phyloP scores from a whole-genome alignment of 2,888 invertebrate species.

The Oxycera nigricornis region DNA sequence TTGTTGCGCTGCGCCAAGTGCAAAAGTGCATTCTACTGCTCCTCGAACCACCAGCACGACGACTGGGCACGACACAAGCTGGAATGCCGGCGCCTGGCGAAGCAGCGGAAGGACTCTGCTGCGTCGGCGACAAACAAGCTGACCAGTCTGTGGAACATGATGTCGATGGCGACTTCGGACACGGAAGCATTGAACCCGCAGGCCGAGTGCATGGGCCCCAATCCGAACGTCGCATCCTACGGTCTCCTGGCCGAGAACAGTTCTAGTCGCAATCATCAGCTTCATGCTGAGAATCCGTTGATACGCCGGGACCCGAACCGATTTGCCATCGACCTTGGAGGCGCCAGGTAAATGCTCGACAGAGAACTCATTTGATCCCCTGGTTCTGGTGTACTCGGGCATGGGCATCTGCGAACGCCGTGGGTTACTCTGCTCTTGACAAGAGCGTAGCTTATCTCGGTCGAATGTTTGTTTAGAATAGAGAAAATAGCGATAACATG shows the following conservation, averaged over 20 bases:
- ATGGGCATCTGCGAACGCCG: neutral
- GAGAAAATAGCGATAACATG: neutral
- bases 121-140: constrained; percentile 48
- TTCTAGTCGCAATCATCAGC: constrained; percentile 48
- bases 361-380: neutral
- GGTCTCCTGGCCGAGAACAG: constrained; percentile 54
- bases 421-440: neutral
- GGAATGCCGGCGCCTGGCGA: constrained; percentile 65
- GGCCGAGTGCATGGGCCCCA: constrained; percentile 62
- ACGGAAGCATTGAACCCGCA: constrained; percentile 71
- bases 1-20: constrained; percentile 78
- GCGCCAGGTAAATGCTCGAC: constrained; percentile 21
- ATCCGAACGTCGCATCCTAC: constrained; percentile 52
- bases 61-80: constrained; percentile 81
- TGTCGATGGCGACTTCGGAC: constrained; percentile 62
- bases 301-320: constrained; percentile 26
- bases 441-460: neutral
- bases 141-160: constrained; percentile 48
- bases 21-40: constrained; percentile 77
- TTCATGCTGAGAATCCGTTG: constrained; percentile 5
- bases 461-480: constrained; percentile 10
- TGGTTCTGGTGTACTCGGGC: neutral
- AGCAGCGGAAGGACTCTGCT: constrained; percentile 52
- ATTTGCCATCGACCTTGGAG: constrained; percentile 30
- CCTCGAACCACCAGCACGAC: constrained; percentile 77